Percentiles rank a stretch among this genome's conserved stretches.
Conservation (phyloP, 2,888 invertebrate species). For the Sarcophaga caerulescens region DNA sequence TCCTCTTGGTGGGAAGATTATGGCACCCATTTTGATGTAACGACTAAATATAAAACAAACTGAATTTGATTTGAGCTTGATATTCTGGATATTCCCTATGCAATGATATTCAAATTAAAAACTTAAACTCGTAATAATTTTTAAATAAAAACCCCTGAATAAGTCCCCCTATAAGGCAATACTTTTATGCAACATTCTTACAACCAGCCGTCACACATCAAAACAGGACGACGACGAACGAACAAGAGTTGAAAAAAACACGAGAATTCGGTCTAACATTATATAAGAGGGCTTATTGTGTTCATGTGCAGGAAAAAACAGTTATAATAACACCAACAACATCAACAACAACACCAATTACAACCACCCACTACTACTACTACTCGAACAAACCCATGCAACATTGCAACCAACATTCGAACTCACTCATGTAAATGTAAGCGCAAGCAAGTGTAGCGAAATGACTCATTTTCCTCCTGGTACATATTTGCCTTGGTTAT, state of each 20-base stretch:
- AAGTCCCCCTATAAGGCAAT: not conserved
- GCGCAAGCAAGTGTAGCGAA: not conserved
- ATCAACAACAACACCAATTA: not conserved
- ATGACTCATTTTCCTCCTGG: constrained; percentile 38
- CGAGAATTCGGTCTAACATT: constrained; percentile 41
- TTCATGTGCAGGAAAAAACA: constrained; percentile 28
- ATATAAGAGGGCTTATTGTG: constrained; percentile 62
- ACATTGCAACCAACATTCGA: not conserved
- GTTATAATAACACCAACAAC: constrained; percentile 8
- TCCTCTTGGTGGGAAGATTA: too few species aligned
- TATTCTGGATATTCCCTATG: too few species aligned
- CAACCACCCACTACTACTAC: not conserved
- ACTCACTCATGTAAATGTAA: not conserved
- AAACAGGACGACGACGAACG: not conserved
- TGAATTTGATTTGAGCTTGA: too few species aligned
- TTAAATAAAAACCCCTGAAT: too few species aligned
- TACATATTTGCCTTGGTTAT: not conserved
- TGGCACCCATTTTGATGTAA: too few species aligned
- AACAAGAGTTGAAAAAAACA: not conserved
- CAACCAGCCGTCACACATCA: not conserved
- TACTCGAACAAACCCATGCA: not conserved
- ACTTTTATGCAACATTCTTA: not conserved
- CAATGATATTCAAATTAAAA: too few species aligned
- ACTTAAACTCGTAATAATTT: too few species aligned
- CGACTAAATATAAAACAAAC: too few species aligned